These are phyloP conservation scores for Listrodromus nycthemerus DNA, from an alignment of 2,888 invertebrate species.

Conservation along the genomic window DNA sequence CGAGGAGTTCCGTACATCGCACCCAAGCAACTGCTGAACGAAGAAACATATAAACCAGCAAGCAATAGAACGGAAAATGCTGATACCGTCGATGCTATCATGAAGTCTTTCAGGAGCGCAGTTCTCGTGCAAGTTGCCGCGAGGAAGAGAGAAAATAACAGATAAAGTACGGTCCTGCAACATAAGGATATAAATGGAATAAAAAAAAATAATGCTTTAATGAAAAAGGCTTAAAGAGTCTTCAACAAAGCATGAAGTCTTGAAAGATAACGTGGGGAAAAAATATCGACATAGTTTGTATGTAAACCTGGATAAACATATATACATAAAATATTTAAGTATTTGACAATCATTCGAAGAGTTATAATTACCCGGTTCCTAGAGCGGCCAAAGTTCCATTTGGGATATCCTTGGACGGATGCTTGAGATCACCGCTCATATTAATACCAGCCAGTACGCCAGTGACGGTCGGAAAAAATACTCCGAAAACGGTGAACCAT, in stretches of 20 bases:
- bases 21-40: constrained; percentile 97
- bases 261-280: too few relatives aligned
- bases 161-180: constrained; percentile 92
- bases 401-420: constrained; percentile 97
- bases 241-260: background rate
- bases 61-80: constrained; percentile 92
- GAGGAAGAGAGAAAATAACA: constrained; percentile 95
- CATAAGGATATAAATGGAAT: constrained; percentile 12
- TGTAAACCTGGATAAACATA: too few relatives aligned
- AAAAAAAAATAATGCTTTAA: background rate
- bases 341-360: background rate
- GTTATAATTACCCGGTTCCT: constrained; percentile 90
- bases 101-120: constrained; percentile 91
- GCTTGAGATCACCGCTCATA: constrained; percentile 98
- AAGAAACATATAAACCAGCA: constrained; percentile 97
- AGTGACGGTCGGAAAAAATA: constrained; percentile 98
- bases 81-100: constrained; percentile 96
- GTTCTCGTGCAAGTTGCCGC: constrained; percentile 93
- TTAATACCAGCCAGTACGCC: constrained; percentile 99
- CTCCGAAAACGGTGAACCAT: constrained; percentile 98
- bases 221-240: background rate
- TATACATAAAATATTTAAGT: background rate
- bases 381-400: constrained; percentile 97
- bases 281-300: too few relatives aligned
- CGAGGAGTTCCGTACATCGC: constrained; percentile 98